These are phyloP conservation scores for Volucella zonaria DNA, from an alignment of 2,888 invertebrate genomes.

Conservation along the genomic window DNA sequence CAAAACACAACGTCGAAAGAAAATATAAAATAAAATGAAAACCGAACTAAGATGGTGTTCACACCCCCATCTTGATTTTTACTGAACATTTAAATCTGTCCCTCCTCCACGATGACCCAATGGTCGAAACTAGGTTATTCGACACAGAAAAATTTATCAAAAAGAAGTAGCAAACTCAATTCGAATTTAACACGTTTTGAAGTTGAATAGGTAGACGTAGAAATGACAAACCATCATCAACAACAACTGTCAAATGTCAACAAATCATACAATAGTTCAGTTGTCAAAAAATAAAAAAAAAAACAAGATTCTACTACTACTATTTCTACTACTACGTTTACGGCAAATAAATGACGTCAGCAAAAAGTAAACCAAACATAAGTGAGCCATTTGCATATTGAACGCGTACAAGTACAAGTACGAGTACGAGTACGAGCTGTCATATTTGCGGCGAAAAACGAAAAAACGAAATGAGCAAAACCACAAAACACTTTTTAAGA, in stretches of 20 bases:
- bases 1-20: no score
- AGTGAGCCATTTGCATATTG: slow-evolving; percentile 43
- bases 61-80: no score
- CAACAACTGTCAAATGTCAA: slow-evolving; percentile 47
- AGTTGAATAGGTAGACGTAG: background rate
- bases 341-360: slow-evolving; percentile 47
- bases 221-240: slow-evolving; percentile 49
- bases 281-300: slow-evolving; percentile 18
- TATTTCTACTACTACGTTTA: slow-evolving; percentile 11
- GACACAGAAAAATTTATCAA: background rate
- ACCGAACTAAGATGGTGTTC: no score
- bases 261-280: slow-evolving; percentile 31
- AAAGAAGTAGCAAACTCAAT: background rate
- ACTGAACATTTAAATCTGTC: no score
- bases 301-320: slow-evolving; percentile 13
- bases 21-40: no score
- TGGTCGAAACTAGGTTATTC: no score
- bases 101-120: no score
- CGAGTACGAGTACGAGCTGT: background rate
- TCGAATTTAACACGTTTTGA: slow-evolving; percentile 10
- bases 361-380: slow-evolving; percentile 8
- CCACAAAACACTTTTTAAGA: no score
- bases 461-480: background rate
- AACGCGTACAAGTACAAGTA: no score
- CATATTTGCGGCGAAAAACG: slow-evolving; percentile 42